Percentiles rank a stretch among this genome's conserved stretches.
phyloP scores from a whole-genome alignment of 1,140 invertebrate species.

The Pygmarrhopalites habei region DNA sequence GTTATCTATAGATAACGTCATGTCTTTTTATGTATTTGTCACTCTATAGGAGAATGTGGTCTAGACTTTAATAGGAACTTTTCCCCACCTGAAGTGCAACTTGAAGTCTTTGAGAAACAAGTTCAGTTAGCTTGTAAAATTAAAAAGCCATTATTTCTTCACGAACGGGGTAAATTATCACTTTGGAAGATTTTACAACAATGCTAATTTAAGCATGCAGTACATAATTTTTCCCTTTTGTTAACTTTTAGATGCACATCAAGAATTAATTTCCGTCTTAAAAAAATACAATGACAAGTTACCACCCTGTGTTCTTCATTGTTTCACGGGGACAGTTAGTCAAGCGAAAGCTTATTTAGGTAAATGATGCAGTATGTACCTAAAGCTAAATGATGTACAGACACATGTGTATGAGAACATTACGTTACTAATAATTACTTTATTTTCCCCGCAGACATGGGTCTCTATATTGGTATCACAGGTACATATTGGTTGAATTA shows the following conservation, averaged over 20 bases:
- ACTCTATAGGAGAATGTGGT: conserved; percentile 87
- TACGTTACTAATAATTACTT: too few relatives aligned
- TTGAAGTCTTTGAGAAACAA: conserved; percentile 81
- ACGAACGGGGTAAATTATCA: too few relatives aligned
- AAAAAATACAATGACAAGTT: conserved; percentile 52
- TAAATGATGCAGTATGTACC: too few relatives aligned
- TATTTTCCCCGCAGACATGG: too few relatives aligned
- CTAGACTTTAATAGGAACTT: conserved; percentile 92
- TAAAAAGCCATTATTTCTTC: conserved; percentile 81
- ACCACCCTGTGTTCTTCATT: conserved; percentile 80
- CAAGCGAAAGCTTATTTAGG: conserved; percentile 78
- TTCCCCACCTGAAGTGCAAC: conserved; percentile 77
- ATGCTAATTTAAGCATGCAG: too few relatives aligned
- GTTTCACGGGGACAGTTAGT: conserved; percentile 80
- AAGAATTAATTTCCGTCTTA: conserved; percentile 60
- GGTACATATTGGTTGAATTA: too few relatives aligned
- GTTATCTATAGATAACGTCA: not conserved
- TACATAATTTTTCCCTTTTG: too few relatives aligned
- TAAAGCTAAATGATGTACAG: too few relatives aligned
- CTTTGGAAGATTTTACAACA: too few relatives aligned
- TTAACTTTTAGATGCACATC: conserved; percentile 82
- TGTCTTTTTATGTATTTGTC: conserved; percentile 51
- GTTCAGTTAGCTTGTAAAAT: conserved; percentile 76
- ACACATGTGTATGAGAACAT: too few relatives aligned
- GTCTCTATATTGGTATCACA: conserved; percentile 79